Evolutionary conservation across 2,113 vertebrate species (phyloP).

Genomic region (Ivindomyrus marchei): DNA sequence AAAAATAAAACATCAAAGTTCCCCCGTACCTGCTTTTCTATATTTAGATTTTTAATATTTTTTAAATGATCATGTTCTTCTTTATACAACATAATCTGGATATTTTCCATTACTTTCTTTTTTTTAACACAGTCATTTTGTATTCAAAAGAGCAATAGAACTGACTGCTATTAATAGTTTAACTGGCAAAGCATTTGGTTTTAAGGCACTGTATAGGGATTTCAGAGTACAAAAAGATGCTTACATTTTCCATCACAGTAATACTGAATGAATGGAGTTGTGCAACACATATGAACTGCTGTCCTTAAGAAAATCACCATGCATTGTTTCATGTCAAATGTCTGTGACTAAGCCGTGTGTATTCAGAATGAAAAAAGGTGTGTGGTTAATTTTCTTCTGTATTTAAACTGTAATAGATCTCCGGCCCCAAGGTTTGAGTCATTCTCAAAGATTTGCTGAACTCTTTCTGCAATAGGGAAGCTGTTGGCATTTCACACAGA

Average conservation of each 20-base stretch:
- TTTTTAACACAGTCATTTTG: neutral
- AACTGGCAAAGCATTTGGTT: neutral
- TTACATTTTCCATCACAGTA: neutral
- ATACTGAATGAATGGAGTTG: neutral
- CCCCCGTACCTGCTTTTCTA: neutral
- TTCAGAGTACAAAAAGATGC: neutral
- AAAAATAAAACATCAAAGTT: neutral
- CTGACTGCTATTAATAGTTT: neutral
- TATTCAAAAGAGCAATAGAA: neutral
- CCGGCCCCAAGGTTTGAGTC: neutral
- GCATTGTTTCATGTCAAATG: neutral
- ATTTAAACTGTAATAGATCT: neutral
- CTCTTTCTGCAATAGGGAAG: neutral
- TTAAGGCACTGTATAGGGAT: neutral
- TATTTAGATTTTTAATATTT: neutral
- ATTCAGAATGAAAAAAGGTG: neutral
- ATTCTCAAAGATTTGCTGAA: neutral
- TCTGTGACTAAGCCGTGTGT: neutral
- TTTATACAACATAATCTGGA: neutral
- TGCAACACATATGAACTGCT: neutral
- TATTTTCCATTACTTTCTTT: neutral
- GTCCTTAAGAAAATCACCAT: neutral
- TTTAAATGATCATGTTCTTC: neutral
- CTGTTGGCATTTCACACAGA: neutral
- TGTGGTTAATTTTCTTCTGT: slow-evolving; percentile 1